Evolutionary conservation across 2,113 vertebrate species (phyloP), one percentile per base, ranked within the genome.

Genomic region (Fregetta grallaria): DNA sequence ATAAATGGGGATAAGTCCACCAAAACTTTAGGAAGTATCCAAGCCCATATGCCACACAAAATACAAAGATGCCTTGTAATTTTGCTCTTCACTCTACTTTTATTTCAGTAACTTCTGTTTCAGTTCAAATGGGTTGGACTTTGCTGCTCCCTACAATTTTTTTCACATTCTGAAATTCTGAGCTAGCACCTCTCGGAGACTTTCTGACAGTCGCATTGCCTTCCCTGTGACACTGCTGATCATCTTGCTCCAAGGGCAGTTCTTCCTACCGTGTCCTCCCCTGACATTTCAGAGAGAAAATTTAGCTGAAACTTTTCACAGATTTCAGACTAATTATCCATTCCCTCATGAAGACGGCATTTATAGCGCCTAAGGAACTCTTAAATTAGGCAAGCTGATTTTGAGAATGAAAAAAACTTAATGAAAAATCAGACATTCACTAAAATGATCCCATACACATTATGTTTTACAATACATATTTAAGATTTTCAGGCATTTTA

Each of bases 401-500:
- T 92, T 92, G 58, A 93, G 94, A 96, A 70, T 65, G 67, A 58
- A 63, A 95, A 77, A 86, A 86, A 53, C 8, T 45, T 84, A 91
- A 83, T 66, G 73, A 89, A 93, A 93, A 96, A 89, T 56, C 65
- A 90, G 58, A 45, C 17, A 91, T 76, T 93, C 76, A 22, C n/a
- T 84, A 58, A 78, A 92, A 89, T 53, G 15, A 34, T 77, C n/a
- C 42, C 38, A 58, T 84, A 59, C 20, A 92, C 21, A 92, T 61
- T 55, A 81, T 20, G 38, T 38, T 38, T 38, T 52, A 18, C 29
- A 83, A 87, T 74, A 49, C 23, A 87, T 44, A 78, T 55, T 95
- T 80, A 74, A 82, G 86, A 87, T 76, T 96, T 91, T 86, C 71
- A 95, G 38, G 74, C 68, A 67, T 93, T 95, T 96, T 67, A 95